phyloP scores from a whole-genome alignment of 2,888 invertebrate genomes.

The Troglohyphantes excavatus region DNA sequence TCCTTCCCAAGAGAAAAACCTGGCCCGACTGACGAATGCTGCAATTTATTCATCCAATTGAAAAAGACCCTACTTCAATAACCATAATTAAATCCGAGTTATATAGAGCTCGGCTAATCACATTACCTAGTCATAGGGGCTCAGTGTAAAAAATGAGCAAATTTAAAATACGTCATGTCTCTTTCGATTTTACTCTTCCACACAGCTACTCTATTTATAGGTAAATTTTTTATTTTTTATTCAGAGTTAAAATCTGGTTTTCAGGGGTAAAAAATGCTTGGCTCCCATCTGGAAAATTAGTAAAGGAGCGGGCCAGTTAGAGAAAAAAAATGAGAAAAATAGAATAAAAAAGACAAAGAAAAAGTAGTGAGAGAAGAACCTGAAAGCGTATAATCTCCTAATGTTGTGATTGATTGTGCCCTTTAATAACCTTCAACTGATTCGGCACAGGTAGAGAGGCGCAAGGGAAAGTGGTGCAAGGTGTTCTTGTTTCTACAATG shows the following conservation, averaged over 20 bases:
- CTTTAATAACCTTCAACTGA: conserved; percentile 63
- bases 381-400: conserved; percentile 65
- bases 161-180: conserved; percentile 43
- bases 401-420: conserved; percentile 68
- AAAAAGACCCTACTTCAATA: conserved; percentile 36
- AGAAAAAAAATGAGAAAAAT: background rate
- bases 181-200: background rate
- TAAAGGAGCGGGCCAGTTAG: conserved; percentile 16
- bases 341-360: conserved; percentile 1
- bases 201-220: conserved; percentile 20
- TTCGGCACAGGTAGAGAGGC: conserved; percentile 18
- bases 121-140: conserved; percentile 27
- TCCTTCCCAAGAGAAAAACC: background rate
- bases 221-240: conserved; percentile 32
- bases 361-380: conserved; percentile 1
- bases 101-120: conserved; percentile 29
- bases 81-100: conserved; percentile 52
- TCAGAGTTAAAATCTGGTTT: conserved; percentile 11
- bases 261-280: background rate
- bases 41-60: conserved; percentile 23
- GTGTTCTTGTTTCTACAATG: background rate
- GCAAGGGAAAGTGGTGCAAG: conserved; percentile 18
- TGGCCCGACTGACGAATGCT: background rate
- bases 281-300: conserved; percentile 61
- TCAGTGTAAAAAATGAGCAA: conserved; percentile 20